A percentile compares a stretch with the other conserved stretches of the same genome.
Evolutionary conservation across 2,113 vertebrate species (phyloP).

Genomic region (Bothrops jararaca): DNA sequence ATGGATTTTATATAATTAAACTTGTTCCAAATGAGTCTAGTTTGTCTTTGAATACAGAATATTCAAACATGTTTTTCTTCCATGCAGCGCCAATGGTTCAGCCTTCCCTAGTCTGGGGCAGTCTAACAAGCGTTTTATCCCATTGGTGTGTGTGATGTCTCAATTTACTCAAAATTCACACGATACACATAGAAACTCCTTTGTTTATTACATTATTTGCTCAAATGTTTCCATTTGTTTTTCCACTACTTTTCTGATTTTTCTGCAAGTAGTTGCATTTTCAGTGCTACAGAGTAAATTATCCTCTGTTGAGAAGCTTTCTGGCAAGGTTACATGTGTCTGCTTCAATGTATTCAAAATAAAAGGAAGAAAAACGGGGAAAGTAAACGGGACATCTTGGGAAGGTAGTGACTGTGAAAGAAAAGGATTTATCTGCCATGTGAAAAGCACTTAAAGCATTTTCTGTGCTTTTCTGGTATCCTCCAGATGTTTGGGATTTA

Average conservation of each 20-base stretch:
- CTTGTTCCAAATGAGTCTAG: neutral
- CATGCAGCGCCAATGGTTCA: neutral
- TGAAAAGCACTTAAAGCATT: neutral
- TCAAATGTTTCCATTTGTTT: neutral
- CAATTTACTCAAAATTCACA: neutral
- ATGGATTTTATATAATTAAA: neutral
- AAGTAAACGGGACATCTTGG: neutral
- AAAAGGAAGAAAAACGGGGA: neutral
- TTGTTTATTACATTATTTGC: neutral
- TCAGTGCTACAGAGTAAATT: neutral
- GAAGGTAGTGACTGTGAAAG: neutral
- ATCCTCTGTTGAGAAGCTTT: neutral
- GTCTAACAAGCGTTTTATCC: neutral
- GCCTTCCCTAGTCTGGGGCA: neutral
- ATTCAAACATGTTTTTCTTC: neutral
- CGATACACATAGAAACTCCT: neutral
- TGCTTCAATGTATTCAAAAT: neutral
- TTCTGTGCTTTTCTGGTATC: neutral
- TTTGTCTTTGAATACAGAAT: neutral
- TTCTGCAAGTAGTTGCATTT: neutral
- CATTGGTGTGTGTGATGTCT: neutral
- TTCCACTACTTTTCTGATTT: neutral
- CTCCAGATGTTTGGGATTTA: neutral
- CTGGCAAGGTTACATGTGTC: neutral
- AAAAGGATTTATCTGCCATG: neutral